Evolutionary conservation across 2,888 invertebrate genomes (phyloP).

Genomic region (Tupiocoris notatus): DNA sequence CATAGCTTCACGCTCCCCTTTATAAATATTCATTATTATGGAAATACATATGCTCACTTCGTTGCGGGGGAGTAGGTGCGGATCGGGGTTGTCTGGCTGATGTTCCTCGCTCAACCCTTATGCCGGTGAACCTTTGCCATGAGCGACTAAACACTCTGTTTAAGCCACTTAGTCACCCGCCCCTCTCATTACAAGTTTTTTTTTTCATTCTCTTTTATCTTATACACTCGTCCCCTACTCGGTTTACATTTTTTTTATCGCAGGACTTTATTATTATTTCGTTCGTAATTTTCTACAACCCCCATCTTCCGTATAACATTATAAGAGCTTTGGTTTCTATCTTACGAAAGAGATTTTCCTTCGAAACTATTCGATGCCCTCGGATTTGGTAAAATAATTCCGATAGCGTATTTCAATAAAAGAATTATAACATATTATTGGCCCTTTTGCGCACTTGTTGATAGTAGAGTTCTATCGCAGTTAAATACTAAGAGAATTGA

Average conservation of each 20-base stretch:
- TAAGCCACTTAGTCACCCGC: slow-evolving; percentile 27
- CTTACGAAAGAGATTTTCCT: too few species aligned
- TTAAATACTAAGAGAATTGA: too few species aligned
- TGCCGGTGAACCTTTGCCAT: neutral
- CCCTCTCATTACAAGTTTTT: slow-evolving; percentile 36
- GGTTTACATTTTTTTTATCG: slow-evolving; percentile 37
- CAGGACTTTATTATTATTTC: slow-evolving; percentile 13
- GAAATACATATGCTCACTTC: slow-evolving; percentile 38
- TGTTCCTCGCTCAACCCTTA: neutral
- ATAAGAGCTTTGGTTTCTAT: too few species aligned
- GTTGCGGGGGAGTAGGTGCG: neutral
- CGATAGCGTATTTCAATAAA: too few species aligned
- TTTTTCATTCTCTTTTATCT: neutral
- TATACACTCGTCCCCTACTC: slow-evolving; percentile 28
- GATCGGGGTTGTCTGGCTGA: slow-evolving; percentile 2
- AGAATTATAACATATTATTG: too few species aligned
- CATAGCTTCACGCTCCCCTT: slow-evolving; percentile 6
- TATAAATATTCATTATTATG: slow-evolving; percentile 42
- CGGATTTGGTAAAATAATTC: too few species aligned
- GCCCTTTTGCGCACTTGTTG: too few species aligned
- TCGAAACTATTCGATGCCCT: too few species aligned
- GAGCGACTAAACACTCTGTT: slow-evolving; percentile 33
- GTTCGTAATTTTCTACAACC: slow-evolving; percentile 5
- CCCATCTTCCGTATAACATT: too few species aligned
- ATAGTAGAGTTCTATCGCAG: too few species aligned